phyloP scores from a whole-genome alignment of 2,888 invertebrate species.

The Stegana nigrithorax region DNA sequence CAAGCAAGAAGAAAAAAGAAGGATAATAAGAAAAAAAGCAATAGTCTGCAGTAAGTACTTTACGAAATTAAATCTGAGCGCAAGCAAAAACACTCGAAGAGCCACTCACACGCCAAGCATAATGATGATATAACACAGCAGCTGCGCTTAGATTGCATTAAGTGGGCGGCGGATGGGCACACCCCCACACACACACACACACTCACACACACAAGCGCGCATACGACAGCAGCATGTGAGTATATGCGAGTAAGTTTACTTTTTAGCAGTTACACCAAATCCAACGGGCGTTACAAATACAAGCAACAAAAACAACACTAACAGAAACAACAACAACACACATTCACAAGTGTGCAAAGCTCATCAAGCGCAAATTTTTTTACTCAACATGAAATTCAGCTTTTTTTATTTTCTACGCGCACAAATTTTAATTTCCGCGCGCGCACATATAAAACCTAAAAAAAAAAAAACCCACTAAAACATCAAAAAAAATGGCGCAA shows the following conservation, averaged over 20 bases:
- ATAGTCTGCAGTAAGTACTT: slow-evolving; percentile 43
- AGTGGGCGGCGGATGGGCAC: slow-evolving; percentile 44
- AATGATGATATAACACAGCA: slow-evolving; percentile 58
- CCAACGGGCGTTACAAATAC: neutral
- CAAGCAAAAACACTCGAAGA: slow-evolving; percentile 41
- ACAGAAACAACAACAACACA: slow-evolving; percentile 14
- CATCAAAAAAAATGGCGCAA: slow-evolving; percentile 12
- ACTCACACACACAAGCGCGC: too few species aligned
- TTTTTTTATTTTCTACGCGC: slow-evolving; percentile 3
- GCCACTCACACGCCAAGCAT: slow-evolving; percentile 21
- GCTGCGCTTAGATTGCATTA: slow-evolving; percentile 63
- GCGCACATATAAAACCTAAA: slow-evolving; percentile 40
- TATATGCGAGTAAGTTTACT: too few species aligned
- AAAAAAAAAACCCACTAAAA: slow-evolving; percentile 6
- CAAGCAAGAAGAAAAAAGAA: slow-evolving; percentile 5
- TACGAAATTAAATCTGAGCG: slow-evolving; percentile 62
- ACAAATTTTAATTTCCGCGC: slow-evolving; percentile 58
- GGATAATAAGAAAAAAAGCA: slow-evolving; percentile 12
- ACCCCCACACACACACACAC: neutral
- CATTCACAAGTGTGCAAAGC: slow-evolving; percentile 32
- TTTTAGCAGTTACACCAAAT: too few species aligned
- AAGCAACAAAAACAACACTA: neutral
- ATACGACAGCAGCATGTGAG: too few species aligned
- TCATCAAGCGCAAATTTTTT: too few species aligned
- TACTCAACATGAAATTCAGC: too few species aligned